Conservation (phyloP, 2,797 vertebrate species). For the Nothura maculosa region DNA sequence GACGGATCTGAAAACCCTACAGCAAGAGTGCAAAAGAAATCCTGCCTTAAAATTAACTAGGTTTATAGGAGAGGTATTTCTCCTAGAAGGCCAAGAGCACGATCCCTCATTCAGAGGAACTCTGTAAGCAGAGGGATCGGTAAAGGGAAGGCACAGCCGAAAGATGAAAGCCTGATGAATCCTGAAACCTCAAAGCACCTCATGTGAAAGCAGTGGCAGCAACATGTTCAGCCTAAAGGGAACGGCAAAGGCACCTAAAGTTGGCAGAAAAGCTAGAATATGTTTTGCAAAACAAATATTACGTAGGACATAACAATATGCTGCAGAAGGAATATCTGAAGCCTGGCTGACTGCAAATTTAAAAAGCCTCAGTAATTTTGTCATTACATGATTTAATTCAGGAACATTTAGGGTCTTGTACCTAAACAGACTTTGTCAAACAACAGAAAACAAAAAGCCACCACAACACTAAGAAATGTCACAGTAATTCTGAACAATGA, state of each 20-base stretch:
- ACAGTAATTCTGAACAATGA: conserved; percentile 73
- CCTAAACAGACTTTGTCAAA: conserved; percentile 4
- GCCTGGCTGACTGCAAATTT: conserved; percentile 35
- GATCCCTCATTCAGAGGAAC: not conserved
- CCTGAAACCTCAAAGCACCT: not conserved
- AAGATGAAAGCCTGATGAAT: rapidly evolving
- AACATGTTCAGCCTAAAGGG: not conserved
- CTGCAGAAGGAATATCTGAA: not conserved
- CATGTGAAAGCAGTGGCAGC: not conserved
- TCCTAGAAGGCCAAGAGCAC: not conserved
- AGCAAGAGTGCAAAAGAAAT: rapidly evolving
- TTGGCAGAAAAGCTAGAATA: not conserved
- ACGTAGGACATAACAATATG: not conserved
- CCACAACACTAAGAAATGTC: conserved; percentile 64
- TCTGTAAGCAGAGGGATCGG: rapidly evolving
- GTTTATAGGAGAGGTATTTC: not conserved
- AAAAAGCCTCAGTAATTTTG: conserved; percentile 50
- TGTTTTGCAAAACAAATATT: conserved; percentile 11
- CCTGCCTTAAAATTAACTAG: not conserved
- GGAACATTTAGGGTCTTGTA: conserved; percentile 39
- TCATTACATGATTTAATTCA: conserved; percentile 66
- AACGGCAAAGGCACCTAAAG: not conserved
- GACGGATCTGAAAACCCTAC: rapidly evolving
- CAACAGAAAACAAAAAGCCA: conserved; percentile 28
- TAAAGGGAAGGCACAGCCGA: not conserved